phyloP scores from a whole-genome alignment of 1,140 invertebrate genomes.

The Coelopa frigida region DNA sequence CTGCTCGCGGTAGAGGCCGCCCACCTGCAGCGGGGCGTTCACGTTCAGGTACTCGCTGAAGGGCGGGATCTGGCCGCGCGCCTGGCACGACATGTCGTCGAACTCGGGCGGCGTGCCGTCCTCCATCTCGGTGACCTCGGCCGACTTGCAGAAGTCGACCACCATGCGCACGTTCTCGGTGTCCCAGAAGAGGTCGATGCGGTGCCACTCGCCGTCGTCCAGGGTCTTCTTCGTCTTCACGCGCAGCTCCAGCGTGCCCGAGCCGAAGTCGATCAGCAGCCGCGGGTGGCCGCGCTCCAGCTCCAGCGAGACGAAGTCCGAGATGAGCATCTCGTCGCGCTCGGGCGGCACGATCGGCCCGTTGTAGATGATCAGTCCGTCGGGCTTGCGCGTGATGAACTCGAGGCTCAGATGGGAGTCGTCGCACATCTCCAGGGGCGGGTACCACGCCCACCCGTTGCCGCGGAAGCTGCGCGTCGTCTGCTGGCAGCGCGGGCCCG shows the following conservation, averaged over 20 bases:
- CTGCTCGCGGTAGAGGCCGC: slow-evolving; percentile 79
- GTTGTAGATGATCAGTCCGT: slow-evolving; percentile 92
- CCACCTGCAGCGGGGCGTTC: slow-evolving; percentile 88
- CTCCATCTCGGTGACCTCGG: slow-evolving; percentile 77
- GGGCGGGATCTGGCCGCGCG: slow-evolving; percentile 77
- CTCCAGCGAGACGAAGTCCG: slow-evolving; percentile 91
- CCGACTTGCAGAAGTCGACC: slow-evolving; percentile 84
- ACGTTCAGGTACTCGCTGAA: slow-evolving; percentile 97
- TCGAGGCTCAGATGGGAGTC: slow-evolving; percentile 90
- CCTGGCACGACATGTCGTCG: slow-evolving; percentile 82
- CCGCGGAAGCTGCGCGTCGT: slow-evolving; percentile 87
- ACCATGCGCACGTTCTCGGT: slow-evolving; percentile 86
- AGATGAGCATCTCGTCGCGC: slow-evolving; percentile 78
- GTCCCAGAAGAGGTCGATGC: slow-evolving; percentile 91
- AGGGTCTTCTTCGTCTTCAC: slow-evolving; percentile 80
- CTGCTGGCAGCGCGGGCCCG: slow-evolving; percentile 92
- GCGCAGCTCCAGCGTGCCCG: slow-evolving; percentile 81
- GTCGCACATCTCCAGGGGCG: slow-evolving; percentile 91
- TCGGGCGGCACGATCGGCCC: slow-evolving; percentile 91
- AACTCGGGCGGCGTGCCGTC: slow-evolving; percentile 80
- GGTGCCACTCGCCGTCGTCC: slow-evolving; percentile 94
- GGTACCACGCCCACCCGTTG: slow-evolving; percentile 94
- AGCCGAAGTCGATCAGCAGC: slow-evolving; percentile 90
- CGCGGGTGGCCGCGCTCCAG: slow-evolving; percentile 83
- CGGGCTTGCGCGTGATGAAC: slow-evolving; percentile 83